phyloP scores from a whole-genome alignment of 2,797 vertebrate species.

The Schizopygopsis pylzovi region DNA sequence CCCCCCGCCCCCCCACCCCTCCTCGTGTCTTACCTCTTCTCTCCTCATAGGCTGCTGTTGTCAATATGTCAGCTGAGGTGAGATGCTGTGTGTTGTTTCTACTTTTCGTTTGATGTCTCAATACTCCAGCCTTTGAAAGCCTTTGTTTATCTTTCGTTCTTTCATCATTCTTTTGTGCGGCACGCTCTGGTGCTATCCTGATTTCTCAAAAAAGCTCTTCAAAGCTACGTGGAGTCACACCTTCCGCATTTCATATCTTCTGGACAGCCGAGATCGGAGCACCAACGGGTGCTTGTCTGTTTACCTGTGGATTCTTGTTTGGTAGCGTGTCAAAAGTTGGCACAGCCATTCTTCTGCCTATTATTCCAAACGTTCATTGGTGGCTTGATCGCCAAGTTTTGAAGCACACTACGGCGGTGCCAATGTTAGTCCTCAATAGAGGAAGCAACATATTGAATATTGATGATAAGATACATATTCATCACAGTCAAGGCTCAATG shows the following conservation, averaged over 20 bases:
- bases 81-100: conserved; percentile 44
- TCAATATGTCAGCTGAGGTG: conserved; percentile 59
- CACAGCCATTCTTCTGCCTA: background rate
- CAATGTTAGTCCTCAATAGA: background rate
- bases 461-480: conserved; percentile 23
- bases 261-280: conserved; percentile 15
- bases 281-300: background rate
- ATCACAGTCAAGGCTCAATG: background rate
- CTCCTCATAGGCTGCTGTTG: conserved; percentile 43
- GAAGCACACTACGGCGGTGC: background rate
- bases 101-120: conserved; percentile 57
- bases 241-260: conserved; percentile 20
- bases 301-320: background rate
- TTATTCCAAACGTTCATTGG: background rate
- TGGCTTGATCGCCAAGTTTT: background rate
- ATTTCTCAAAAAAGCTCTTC: conserved; percentile 41
- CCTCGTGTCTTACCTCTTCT: conserved; percentile 38
- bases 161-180: conserved; percentile 52
- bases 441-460: conserved; percentile 8
- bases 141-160: conserved; percentile 56
- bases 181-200: conserved; percentile 33
- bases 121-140: conserved; percentile 47
- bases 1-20: background rate
- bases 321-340: background rate
- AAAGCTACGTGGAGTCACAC: conserved; percentile 22